Base-by-base conservation (phyloP, 2,888 invertebrate genomes). In the Vanessa cardui region DNA sequence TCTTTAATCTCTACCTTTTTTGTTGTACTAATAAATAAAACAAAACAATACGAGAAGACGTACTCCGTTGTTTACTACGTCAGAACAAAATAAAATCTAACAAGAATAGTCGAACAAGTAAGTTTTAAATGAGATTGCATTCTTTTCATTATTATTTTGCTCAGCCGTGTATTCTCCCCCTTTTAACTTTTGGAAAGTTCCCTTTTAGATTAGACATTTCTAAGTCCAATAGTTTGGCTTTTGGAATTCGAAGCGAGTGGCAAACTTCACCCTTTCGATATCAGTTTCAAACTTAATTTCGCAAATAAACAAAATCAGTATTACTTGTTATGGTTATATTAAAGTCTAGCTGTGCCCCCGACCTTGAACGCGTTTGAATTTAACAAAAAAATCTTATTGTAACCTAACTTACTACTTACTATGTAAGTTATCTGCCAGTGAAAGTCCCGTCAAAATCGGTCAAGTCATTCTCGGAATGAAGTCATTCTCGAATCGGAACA, bases 121-220 rank as follows among this genome's bases (percentile, higher is more conserved):
- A 64, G 47, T 62, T 54, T 65, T 62, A 67, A 65, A 67, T 70
- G 60, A 64, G 21, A 69, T 67, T 65, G 54, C 58, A 61, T 63
- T 70, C 67, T 63, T 70, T 67, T 62, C 59, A 67, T 68, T 64
- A 69, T 62, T 70, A 69, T 59, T 70, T 68, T 64, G 50, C 47
- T 46, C 60, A 31, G 46, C 20, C 46, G 46, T 60, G 39, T 64
- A 59, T 64, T 60, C 47, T 1, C 39, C 16, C 58, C 33, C 64
- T 61, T 16, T 46, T 60, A 68, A 68, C 60, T 68, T 69, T 63
- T 39, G 8, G 46, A 66, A 66, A 72, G 47, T 72, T 68, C 54
- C n/a, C 47, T 60, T 66, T 56, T 33, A 49, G 66, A 66, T 72
- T 66, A 64, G 65, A 63, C 49, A 66, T 64, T 66, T 62, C 64